A percentile compares a stretch with the other conserved stretches of the same genome.
Evolutionary conservation across 2,113 vertebrate species (phyloP).

Genomic region (Microtus ochrogaster): DNA sequence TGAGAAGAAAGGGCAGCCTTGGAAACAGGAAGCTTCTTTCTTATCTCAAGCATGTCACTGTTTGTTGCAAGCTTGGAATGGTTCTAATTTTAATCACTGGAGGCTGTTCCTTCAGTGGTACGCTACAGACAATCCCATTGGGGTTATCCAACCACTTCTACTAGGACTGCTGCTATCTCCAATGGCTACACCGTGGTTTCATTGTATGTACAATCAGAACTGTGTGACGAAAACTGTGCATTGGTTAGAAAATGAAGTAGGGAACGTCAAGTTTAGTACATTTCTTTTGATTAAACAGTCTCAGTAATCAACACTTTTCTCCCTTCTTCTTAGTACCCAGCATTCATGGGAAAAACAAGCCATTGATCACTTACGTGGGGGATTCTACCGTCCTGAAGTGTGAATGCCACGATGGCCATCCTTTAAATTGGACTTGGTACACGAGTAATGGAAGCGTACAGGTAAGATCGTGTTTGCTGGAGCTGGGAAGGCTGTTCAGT

Average conservation of each 20-base stretch:
- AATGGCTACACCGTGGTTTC: background rate
- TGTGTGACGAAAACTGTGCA: background rate
- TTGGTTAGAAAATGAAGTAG: slow-evolving; percentile 2
- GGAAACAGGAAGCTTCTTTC: background rate
- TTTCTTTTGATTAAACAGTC: background rate
- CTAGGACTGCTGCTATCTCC: background rate
- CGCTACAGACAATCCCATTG: background rate
- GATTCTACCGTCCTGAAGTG: slow-evolving; percentile 83
- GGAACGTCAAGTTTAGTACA: background rate
- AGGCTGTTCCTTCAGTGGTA: background rate
- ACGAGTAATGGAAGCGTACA: slow-evolving; percentile 79
- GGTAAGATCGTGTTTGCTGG: slow-evolving; percentile 77
- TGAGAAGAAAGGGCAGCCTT: background rate
- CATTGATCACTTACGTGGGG: slow-evolving; percentile 81
- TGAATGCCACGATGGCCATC: slow-evolving; percentile 49
- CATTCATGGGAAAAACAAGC: slow-evolving; percentile 80
- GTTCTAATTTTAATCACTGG: background rate
- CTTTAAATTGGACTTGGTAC: slow-evolving; percentile 86
- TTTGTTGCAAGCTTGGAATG: background rate
- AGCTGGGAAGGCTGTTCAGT: background rate
- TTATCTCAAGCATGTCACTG: background rate
- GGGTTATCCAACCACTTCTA: background rate
- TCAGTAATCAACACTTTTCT: slow-evolving; percentile 31
- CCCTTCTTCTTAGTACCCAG: slow-evolving; percentile 83
- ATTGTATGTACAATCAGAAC: background rate